Percentiles rank a stretch among this genome's conserved stretches.
Evolutionary conservation across 2,797 vertebrate species (phyloP).

Genomic region (Chelonia mydas): DNA sequence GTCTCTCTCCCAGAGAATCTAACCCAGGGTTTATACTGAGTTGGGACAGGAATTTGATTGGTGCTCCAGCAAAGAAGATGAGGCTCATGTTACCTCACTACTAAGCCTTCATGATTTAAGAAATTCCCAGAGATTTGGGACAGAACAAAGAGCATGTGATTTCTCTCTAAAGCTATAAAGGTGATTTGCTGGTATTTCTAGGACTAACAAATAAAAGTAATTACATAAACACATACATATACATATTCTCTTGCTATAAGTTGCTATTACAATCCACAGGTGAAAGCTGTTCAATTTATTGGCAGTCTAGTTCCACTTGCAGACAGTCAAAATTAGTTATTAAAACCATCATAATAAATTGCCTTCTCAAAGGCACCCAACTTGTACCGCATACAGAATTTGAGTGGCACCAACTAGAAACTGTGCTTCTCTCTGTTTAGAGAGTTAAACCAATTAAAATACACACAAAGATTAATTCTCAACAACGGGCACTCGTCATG

Average conservation of each 20-base stretch:
- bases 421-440: background rate
- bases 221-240: too few relatives aligned
- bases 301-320: background rate
- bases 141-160: background rate
- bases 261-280: background rate
- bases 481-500: background rate
- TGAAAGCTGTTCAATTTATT: background rate
- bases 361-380: background rate
- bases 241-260: background rate
- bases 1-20: background rate
- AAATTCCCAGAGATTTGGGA: background rate
- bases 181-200: background rate
- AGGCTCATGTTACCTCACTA: background rate
- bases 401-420: background rate
- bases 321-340: background rate
- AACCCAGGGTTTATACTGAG: background rate
- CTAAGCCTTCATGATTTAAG: background rate
- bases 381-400: background rate
- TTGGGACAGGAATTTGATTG: background rate
- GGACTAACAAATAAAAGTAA: background rate
- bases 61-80: background rate
- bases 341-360: background rate
- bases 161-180: slow-evolving; percentile 9
- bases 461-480: background rate
- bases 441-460: background rate